Base-by-base conservation (phyloP, 1,140 invertebrate genomes). In the Pseudomyrmex flavicornis region DNA sequence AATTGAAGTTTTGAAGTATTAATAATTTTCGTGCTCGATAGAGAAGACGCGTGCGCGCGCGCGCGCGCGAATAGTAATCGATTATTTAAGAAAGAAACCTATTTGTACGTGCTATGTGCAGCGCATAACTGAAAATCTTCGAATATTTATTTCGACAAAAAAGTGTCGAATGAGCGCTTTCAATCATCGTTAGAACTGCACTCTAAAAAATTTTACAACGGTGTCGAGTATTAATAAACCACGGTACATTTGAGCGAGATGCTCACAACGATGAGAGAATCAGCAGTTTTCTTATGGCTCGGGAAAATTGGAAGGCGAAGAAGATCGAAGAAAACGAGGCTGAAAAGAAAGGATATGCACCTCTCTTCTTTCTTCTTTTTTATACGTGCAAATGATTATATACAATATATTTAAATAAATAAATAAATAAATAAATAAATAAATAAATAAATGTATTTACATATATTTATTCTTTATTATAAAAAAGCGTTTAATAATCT, bases 261-360 rank as follows among this genome's bases (percentile, higher is more conserved):
- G 76, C 70, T 70, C 65, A 44, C 15, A n/a, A 15, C 65, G 76
- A 79, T 79, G 76, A 79, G 59, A 66, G 76, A 79, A 79, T 79
- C 76, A 79, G 76, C 76, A 79, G 54, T 79, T 79, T 79, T 70
- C 20, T 35, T 79, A 79, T 22, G 69, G 50, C 75, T 35, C 35
- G 17, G 15, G 76, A 66, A 79, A 79, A 79, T 79, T 79, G 65
- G 65, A 79, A 79, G 68, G 54, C 76, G 50, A 59, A 79, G 35
- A 35, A 59, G 44, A 58, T 26, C 52, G 22, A 13, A 69, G 76
- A 22, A 58, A 79, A 79, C 65, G 65, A 59, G 65, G 54, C 65
- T 70, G 35, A 35, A 35, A 7, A 3, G 1, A 35, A 35, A 35
- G 5, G 35, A 35, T 35, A 5, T 35, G 35, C 35, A 35, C 35